These are phyloP conservation scores for Hirtodrosophila duncani DNA, from an alignment of 2,888 invertebrate species.

Conservation along the genomic window DNA sequence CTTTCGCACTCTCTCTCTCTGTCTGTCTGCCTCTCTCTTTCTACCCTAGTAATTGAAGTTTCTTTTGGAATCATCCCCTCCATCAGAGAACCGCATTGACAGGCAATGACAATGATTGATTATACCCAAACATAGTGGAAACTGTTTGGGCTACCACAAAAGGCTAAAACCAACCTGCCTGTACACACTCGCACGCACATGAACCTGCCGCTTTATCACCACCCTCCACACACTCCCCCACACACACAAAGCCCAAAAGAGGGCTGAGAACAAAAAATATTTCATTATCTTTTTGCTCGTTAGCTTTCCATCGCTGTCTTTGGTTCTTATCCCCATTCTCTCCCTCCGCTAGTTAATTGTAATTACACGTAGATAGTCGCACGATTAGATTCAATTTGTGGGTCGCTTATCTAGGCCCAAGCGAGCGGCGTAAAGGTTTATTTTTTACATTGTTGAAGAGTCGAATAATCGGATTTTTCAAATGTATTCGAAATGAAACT, in stretches of 20 bases:
- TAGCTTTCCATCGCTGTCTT: slow-evolving; percentile 28
- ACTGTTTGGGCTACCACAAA: slow-evolving; percentile 52
- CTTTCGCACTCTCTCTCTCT: background rate
- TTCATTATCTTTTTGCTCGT: slow-evolving; percentile 69
- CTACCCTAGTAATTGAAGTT: slow-evolving; percentile 51
- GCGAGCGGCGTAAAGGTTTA: too few relatives aligned
- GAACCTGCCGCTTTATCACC: slow-evolving; percentile 24
- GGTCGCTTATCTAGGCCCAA: slow-evolving; percentile 5
- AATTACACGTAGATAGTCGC: slow-evolving; percentile 68
- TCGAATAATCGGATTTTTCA: slow-evolving; percentile 57
- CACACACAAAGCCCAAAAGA: slow-evolving; percentile 11
- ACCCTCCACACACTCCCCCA: slow-evolving; percentile 22
- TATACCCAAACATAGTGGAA: slow-evolving; percentile 52
- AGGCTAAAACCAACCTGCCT: slow-evolving; percentile 24
- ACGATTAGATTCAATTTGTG: slow-evolving; percentile 69
- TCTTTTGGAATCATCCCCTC: slow-evolving; percentile 12
- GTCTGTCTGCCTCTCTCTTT: background rate
- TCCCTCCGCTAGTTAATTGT: slow-evolving; percentile 52
- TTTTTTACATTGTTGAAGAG: slow-evolving; percentile 9
- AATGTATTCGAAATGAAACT: slow-evolving; percentile 67
- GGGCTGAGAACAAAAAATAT: slow-evolving; percentile 36
- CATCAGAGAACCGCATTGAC: slow-evolving; percentile 62
- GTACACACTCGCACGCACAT: slow-evolving; percentile 15
- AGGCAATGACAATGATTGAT: slow-evolving; percentile 76
- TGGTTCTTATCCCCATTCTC: background rate